phyloP scores from a whole-genome alignment of 1,140 invertebrate species.

The Macrobrachium nipponense region DNA sequence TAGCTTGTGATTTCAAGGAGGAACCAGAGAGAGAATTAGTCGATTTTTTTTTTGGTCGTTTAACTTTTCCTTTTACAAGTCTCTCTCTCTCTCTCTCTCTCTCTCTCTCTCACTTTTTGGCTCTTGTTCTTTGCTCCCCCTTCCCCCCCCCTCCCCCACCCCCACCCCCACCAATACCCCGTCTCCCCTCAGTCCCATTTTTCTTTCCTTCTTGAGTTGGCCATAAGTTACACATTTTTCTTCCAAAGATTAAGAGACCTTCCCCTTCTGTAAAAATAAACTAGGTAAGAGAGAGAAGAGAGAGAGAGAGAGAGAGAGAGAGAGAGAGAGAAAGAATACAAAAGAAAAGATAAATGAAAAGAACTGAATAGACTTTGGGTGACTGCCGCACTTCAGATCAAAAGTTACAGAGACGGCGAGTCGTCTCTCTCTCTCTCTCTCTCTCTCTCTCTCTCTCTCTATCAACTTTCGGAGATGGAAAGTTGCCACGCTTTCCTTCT shows the following conservation, averaged over 20 bases:
- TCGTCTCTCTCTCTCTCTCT: neutral
- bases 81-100: constrained; percentile 1
- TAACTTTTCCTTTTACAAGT: neutral
- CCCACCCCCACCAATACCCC: neutral
- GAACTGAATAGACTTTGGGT: neutral
- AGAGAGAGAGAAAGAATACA: constrained; percentile 1
- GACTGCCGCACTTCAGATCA: neutral
- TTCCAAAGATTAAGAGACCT: neutral
- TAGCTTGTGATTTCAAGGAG: too few relatives aligned
- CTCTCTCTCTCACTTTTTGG: neutral
- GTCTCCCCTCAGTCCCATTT: neutral
- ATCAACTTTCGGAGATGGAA: neutral
- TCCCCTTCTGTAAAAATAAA: neutral
- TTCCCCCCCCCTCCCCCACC: neutral
- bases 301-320: constrained; percentile 16
- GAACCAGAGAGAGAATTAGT: too few relatives aligned
- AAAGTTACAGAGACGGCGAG: neutral
- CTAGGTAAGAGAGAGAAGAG: neutral
- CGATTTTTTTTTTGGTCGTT: too few relatives aligned
- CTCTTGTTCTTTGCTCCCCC: neutral
- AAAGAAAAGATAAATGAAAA: neutral
- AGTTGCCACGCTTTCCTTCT: neutral
- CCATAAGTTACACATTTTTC: neutral
- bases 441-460: too few relatives aligned
- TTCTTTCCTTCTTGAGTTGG: neutral